Evolutionary conservation across 2,888 invertebrate genomes (phyloP).

Genomic region (Sericinus montela): DNA sequence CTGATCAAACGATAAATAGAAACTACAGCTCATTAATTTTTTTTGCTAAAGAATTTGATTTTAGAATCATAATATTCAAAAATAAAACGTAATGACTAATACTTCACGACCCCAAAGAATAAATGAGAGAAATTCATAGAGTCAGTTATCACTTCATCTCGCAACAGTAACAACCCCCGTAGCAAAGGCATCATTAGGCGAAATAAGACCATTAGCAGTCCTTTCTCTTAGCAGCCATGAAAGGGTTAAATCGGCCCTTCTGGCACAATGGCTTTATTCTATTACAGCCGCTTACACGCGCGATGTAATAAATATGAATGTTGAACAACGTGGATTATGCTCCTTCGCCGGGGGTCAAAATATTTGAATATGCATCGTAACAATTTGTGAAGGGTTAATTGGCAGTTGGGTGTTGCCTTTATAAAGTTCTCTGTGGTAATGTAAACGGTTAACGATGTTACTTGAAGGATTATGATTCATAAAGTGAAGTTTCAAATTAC

Average conservation of each 20-base stretch:
- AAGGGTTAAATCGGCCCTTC: slow-evolving; percentile 75
- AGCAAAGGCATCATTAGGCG: slow-evolving; percentile 69
- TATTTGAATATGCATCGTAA: slow-evolving; percentile 73
- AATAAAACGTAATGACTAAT: slow-evolving; percentile 20
- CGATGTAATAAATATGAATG: slow-evolving; percentile 79
- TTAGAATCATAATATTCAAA: slow-evolving; percentile 7
- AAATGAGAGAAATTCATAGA: slow-evolving; percentile 58
- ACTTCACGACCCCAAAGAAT: slow-evolving; percentile 36
- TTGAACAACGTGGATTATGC: slow-evolving; percentile 72
- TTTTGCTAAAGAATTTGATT: slow-evolving; percentile 18
- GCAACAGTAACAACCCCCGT: slow-evolving; percentile 60
- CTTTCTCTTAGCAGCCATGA: slow-evolving; percentile 72
- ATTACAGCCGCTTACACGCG: slow-evolving; percentile 74
- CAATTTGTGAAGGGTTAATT: slow-evolving; percentile 76
- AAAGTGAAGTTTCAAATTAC: no score
- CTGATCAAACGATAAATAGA: slow-evolving; percentile 64
- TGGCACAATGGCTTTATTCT: slow-evolving; percentile 72
- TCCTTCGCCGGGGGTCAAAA: slow-evolving; percentile 75
- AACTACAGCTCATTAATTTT: slow-evolving; percentile 48
- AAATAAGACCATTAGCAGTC: slow-evolving; percentile 78
- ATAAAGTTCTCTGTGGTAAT: slow-evolving; percentile 38
- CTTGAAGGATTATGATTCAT: slow-evolving; percentile 1
- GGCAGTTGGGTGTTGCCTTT: slow-evolving; percentile 45
- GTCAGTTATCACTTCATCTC: slow-evolving; percentile 73
- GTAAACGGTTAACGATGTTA: slow-evolving; percentile 24